Percentiles rank a stretch among this genome's conserved stretches.
Evolutionary conservation across 2,113 vertebrate species (phyloP).

Genomic region (Amazona guildingii): DNA sequence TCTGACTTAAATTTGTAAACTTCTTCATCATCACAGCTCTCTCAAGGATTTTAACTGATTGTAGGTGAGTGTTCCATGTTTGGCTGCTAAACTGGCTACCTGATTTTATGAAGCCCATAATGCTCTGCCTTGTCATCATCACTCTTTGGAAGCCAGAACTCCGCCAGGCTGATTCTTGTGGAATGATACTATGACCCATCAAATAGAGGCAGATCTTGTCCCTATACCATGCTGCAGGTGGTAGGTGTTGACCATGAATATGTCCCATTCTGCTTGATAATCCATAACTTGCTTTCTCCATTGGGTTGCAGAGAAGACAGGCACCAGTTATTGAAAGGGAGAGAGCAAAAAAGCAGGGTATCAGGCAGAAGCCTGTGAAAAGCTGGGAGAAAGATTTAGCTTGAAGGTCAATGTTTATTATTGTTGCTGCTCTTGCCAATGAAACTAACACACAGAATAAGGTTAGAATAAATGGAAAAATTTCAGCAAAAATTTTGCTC

Average conservation of each 20-base stretch:
- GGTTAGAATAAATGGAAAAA: neutral
- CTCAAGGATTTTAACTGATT: neutral
- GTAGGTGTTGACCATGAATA: accelerated
- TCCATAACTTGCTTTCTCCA: neutral
- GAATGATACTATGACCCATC: neutral
- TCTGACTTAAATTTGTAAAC: neutral
- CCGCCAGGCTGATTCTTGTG: neutral
- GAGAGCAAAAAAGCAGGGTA: neutral
- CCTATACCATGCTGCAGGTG: neutral
- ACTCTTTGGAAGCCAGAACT: neutral
- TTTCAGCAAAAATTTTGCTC: neutral
- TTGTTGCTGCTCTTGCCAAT: neutral
- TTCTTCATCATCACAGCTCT: neutral
- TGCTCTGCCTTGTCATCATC: accelerated
- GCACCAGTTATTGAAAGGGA: neutral
- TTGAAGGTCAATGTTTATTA: neutral
- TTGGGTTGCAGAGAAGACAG: neutral
- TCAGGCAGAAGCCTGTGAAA: neutral
- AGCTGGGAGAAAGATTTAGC: neutral
- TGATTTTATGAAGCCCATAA: neutral
- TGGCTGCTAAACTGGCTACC: neutral
- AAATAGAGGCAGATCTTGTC: accelerated
- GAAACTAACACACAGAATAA: neutral
- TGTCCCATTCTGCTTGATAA: neutral
- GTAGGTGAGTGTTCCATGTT: neutral